Percentiles rank a stretch among this genome's conserved stretches.
These are phyloP conservation scores for Eustalomyia histrio DNA, from an alignment of 2,888 invertebrate species.

Conservation along the genomic window DNA sequence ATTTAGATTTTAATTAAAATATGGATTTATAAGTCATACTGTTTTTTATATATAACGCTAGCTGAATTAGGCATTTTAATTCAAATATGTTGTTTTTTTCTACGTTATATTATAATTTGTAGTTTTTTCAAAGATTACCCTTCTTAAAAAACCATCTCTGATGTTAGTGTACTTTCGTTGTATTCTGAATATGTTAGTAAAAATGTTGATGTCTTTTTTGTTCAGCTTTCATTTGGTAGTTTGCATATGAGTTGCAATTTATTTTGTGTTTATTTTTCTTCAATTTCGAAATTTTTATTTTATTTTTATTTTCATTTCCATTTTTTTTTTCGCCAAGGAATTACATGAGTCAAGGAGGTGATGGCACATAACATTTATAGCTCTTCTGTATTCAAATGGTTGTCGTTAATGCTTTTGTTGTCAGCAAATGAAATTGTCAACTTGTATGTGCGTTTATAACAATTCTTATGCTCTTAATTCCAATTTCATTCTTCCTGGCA, in stretches of 20 bases:
- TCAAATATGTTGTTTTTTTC: no score
- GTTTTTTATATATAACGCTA: no score
- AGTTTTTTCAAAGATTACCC: no score
- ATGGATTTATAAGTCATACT: no score
- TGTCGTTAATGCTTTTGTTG: constrained; percentile 65
- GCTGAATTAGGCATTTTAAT: no score
- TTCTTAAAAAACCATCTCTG: not conserved
- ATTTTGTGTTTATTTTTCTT: constrained; percentile 65
- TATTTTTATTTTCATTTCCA: constrained; percentile 13
- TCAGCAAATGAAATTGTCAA: constrained; percentile 65
- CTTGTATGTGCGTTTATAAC: constrained; percentile 36
- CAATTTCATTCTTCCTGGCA: constrained; percentile 35
- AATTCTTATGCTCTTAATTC: constrained; percentile 43
- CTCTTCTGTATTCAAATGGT: constrained; percentile 57
- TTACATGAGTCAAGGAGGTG: constrained; percentile 61
- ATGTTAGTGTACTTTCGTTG: not conserved
- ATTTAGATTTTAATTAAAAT: no score
- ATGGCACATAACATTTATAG: constrained; percentile 57
- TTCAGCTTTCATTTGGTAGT: constrained; percentile 17
- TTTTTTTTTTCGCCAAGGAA: constrained; percentile 42
- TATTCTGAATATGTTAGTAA: constrained; percentile 12
- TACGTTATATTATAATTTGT: no score
- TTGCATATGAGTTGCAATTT: constrained; percentile 64
- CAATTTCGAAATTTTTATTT: constrained; percentile 55
- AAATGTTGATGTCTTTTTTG: constrained; percentile 22